Evolutionary conservation across 1,140 invertebrate species (phyloP).

Genomic region (Trichonephila inaurata): DNA sequence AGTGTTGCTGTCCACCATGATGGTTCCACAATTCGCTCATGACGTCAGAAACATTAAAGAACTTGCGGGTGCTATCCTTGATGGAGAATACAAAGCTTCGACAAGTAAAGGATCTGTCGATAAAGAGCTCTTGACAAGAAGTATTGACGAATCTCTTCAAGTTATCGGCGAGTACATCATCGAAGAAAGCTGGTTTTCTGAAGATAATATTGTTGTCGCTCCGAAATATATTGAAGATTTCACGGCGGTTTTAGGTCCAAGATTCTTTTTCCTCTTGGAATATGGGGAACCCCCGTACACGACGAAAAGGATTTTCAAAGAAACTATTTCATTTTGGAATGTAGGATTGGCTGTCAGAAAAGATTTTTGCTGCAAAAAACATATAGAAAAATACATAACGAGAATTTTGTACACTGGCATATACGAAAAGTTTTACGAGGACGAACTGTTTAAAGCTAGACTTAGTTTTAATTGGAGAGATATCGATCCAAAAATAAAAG

Average conservation of each 20-base stretch:
- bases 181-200: not conserved
- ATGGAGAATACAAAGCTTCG: not conserved
- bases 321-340: conserved; percentile 10
- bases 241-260: conserved; percentile 19
- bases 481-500: not conserved
- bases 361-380: conserved; percentile 33
- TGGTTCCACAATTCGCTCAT: not conserved
- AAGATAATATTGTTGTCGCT: not conserved
- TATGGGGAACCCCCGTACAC: conserved; percentile 14
- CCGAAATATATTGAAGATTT: not conserved
- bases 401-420: conserved; percentile 7
- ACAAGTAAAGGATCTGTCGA: not conserved
- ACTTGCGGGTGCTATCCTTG: not conserved
- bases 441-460: not conserved
- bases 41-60: conserved; percentile 20
- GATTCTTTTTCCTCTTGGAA: conserved; percentile 20
- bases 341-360: conserved; percentile 37
- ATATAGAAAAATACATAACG: not conserved
- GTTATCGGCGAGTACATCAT: not conserved
- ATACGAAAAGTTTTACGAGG: conserved; percentile 1
- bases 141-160: not conserved
- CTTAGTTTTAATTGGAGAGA: not conserved
- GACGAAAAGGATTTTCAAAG: conserved; percentile 34
- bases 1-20: not conserved
- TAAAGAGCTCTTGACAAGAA: not conserved